Evolutionary conservation across 1,140 invertebrate genomes (phyloP).

Genomic region (Drosophila malerkotliana): DNA sequence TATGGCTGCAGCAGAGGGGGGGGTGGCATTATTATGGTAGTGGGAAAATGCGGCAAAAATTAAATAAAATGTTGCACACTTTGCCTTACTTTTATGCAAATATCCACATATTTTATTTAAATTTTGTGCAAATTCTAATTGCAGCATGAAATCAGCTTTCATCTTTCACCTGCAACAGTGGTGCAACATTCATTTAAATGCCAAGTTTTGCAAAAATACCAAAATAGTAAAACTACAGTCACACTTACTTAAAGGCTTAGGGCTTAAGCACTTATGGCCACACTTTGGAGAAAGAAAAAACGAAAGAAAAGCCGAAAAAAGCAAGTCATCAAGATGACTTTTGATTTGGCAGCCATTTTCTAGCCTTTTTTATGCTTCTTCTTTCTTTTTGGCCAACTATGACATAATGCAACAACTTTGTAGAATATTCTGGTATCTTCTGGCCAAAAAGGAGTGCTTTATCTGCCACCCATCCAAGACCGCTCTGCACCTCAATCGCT

Average conservation of each 20-base stretch:
- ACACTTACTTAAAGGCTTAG: too few relatives aligned
- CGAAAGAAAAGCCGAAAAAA: background rate
- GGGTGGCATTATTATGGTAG: conserved; percentile 36
- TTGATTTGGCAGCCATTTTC: background rate
- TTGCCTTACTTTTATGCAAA: background rate
- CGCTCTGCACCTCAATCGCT: background rate
- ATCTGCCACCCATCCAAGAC: conserved; percentile 8
- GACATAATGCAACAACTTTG: background rate
- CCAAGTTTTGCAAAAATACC: background rate
- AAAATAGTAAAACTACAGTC: too few relatives aligned
- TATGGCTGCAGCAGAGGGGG: background rate
- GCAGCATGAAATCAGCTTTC: background rate
- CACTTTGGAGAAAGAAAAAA: background rate
- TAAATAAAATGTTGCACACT: conserved; percentile 3
- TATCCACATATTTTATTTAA: background rate
- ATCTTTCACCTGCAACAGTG: background rate
- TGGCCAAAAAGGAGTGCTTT: conserved; percentile 13
- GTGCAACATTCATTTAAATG: background rate
- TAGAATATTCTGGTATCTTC: background rate
- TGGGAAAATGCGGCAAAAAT: conserved; percentile 17
- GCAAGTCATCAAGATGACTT: background rate
- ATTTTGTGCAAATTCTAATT: background rate
- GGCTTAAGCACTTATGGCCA: too few relatives aligned
- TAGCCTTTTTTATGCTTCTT: background rate
- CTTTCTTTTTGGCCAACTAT: background rate